phyloP scores from a whole-genome alignment of 2,888 invertebrate genomes.

The Thysanoteuthis rhombus region DNA sequence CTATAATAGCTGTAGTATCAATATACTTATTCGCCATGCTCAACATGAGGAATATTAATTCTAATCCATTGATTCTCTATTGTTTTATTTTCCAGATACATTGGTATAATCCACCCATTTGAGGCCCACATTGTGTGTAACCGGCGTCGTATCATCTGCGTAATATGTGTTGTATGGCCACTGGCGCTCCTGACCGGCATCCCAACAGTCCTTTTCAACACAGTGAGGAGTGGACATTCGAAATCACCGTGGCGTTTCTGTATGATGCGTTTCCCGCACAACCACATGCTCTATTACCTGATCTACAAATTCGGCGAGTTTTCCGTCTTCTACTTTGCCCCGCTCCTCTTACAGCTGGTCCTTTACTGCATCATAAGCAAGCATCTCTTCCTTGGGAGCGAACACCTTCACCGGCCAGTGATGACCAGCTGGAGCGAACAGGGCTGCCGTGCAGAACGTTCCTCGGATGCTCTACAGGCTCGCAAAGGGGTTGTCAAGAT shows the following conservation, averaged over 20 bases:
- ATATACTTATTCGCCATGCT: no score
- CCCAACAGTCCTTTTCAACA: slow-evolving; percentile 64
- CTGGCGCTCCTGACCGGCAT: slow-evolving; percentile 60
- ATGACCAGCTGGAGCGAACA: slow-evolving; percentile 48
- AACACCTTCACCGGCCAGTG: slow-evolving; percentile 53
- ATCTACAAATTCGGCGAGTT: slow-evolving; percentile 65
- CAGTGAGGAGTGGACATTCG: slow-evolving; percentile 47
- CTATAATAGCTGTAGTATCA: no score
- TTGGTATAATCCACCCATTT: slow-evolving; percentile 68
- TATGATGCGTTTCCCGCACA: slow-evolving; percentile 55
- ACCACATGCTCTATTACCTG: slow-evolving; percentile 48
- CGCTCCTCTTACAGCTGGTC: slow-evolving; percentile 63
- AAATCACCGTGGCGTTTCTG: slow-evolving; percentile 57
- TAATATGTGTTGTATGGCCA: slow-evolving; percentile 66
- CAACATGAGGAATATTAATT: no score
- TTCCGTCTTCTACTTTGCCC: slow-evolving; percentile 64
- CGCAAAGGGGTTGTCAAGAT: slow-evolving; percentile 69
- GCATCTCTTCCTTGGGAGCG: slow-evolving; percentile 61
- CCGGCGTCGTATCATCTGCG: slow-evolving; percentile 58
- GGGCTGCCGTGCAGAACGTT: slow-evolving; percentile 47
- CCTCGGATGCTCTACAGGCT: slow-evolving; percentile 58
- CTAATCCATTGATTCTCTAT: no score
- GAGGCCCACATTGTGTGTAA: slow-evolving; percentile 67
- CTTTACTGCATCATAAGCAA: slow-evolving; percentile 64
- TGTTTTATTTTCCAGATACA: slow-evolving; percentile 60